Conservation (phyloP, 2,797 vertebrate species). For the Agapornis canus region DNA sequence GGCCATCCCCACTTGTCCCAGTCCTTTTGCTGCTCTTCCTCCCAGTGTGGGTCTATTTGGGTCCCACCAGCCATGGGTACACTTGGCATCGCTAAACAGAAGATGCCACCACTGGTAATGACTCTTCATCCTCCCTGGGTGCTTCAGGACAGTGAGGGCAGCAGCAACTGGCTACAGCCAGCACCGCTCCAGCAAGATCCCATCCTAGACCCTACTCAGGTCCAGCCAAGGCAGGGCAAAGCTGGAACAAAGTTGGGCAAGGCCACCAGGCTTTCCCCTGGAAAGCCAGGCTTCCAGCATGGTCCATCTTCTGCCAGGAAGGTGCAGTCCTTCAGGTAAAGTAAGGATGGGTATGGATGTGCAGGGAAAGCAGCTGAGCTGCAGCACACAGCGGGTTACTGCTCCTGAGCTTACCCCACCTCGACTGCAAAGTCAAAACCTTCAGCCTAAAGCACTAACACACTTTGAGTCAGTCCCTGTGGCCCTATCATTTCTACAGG, state of each 20-base stretch:
- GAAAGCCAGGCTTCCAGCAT: background rate
- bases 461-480: background rate
- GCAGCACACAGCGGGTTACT: background rate
- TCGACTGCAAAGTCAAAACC: background rate
- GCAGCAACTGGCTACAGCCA: background rate
- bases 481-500: background rate
- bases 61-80: background rate
- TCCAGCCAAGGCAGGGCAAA: background rate
- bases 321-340: rapidly evolving
- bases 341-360: background rate
- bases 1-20: too few species aligned
- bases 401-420: background rate
- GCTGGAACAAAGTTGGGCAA: background rate
- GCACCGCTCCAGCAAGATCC: rapidly evolving
- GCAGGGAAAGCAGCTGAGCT: background rate
- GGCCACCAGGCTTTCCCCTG: background rate
- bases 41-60: rapidly evolving
- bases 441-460: background rate
- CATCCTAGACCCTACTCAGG: background rate
- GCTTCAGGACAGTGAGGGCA: rapidly evolving
- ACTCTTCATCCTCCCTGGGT: background rate
- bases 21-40: background rate
- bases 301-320: background rate
- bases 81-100: rapidly evolving
- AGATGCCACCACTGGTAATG: rapidly evolving